Conservation (phyloP, 2,113 vertebrate genomes). For the Sander lucioperca region DNA sequence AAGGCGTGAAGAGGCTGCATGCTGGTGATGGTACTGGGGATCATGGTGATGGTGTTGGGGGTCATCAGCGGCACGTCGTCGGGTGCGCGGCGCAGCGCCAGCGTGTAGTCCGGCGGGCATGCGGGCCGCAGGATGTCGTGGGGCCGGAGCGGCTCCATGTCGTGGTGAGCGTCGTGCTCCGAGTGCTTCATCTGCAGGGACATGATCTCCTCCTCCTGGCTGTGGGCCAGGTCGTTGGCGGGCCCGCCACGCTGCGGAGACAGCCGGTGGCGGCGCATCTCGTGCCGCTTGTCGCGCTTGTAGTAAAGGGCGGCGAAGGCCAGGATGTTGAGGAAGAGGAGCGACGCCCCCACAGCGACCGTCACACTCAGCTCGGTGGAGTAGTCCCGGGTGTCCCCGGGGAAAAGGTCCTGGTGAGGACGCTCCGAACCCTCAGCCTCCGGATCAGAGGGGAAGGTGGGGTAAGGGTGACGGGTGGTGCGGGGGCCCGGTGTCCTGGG, state of each 20-base stretch:
- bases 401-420: slow-evolving; percentile 86
- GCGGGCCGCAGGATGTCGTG: slow-evolving; percentile 91
- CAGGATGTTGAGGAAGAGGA: slow-evolving; percentile 95
- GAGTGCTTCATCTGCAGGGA: slow-evolving; percentile 92
- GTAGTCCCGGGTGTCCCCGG: slow-evolving; percentile 90
- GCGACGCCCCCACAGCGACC: slow-evolving; percentile 91
- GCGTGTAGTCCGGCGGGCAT: slow-evolving; percentile 93
- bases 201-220: slow-evolving; percentile 94
- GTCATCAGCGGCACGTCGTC: slow-evolving; percentile 93
- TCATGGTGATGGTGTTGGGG: slow-evolving; percentile 94
- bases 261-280: slow-evolving; percentile 88
- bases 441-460: slow-evolving; percentile 84
- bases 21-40: slow-evolving; percentile 90
- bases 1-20: slow-evolving; percentile 92
- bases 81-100: slow-evolving; percentile 91
- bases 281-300: slow-evolving; percentile 92
- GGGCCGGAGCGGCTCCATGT: slow-evolving; percentile 89
- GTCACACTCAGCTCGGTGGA: slow-evolving; percentile 94
- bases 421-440: slow-evolving; percentile 84
- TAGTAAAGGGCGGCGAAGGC: slow-evolving; percentile 95
- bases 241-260: slow-evolving; percentile 89
- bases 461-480: slow-evolving; percentile 85
- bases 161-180: slow-evolving; percentile 87
- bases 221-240: slow-evolving; percentile 89
- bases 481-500: slow-evolving; percentile 74